Conservation (phyloP, 1,140 invertebrate genomes). For the Periplaneta americana region DNA sequence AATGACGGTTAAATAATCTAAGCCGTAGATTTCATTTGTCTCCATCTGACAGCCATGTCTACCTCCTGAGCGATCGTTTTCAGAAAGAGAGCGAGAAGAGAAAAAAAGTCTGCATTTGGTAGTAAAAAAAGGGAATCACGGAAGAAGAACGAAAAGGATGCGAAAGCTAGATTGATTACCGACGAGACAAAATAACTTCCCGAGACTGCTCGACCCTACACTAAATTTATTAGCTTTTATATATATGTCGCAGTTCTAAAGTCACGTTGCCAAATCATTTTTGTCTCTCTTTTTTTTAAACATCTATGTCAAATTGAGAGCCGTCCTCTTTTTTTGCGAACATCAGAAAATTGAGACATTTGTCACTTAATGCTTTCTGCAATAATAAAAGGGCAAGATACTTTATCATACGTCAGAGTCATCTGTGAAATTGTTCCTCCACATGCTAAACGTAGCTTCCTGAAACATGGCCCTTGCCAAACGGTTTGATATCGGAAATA, state of each 20-base stretch:
- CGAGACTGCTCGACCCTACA: neutral
- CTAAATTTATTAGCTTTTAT: conserved; percentile 7
- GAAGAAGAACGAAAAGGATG: neutral
- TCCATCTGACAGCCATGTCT: neutral
- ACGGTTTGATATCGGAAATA: neutral
- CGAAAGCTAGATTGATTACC: neutral
- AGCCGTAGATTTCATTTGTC: neutral
- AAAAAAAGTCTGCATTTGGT: neutral
- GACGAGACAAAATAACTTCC: conserved; percentile 6
- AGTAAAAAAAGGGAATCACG: neutral
- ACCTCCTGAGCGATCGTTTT: neutral
- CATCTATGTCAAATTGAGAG: neutral
- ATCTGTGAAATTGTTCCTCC: neutral
- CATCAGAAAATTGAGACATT: conserved; percentile 9
- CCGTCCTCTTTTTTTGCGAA: neutral
- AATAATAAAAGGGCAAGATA: neutral
- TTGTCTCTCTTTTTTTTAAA: neutral
- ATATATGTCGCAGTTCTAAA: neutral
- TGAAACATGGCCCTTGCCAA: neutral
- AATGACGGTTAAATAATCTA: neutral
- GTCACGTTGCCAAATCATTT: conserved; percentile 1
- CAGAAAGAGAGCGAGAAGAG: neutral
- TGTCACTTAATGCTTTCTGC: neutral
- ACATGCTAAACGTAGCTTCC: neutral
- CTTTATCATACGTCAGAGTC: neutral